Conservation (phyloP, 2,113 vertebrate genomes). For the Phalacrocorax brasilianus region DNA sequence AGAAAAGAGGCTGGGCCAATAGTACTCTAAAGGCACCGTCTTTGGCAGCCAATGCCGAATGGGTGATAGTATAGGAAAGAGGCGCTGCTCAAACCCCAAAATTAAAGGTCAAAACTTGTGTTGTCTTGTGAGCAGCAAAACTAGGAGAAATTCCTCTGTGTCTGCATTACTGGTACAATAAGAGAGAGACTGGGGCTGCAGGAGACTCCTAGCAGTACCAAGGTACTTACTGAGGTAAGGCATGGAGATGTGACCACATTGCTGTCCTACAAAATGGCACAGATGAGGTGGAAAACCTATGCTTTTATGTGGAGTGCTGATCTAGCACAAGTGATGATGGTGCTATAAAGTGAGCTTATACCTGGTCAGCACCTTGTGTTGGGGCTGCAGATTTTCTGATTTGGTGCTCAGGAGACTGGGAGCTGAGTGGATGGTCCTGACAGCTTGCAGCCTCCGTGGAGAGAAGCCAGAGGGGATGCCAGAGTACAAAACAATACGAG, state of each 20-base stretch:
- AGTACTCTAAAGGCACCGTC: neutral
- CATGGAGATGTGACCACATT: rapidly evolving
- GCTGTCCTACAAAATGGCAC: rapidly evolving
- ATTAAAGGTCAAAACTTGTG: constrained; percentile 20
- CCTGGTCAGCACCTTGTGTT: neutral
- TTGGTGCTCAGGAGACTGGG: neutral
- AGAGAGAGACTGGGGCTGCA: neutral
- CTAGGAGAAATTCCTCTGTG: neutral
- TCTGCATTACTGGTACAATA: neutral
- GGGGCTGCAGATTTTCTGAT: neutral
- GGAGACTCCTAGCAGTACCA: neutral
- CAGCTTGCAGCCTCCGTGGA: neutral
- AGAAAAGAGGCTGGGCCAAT: neutral
- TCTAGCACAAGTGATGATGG: neutral
- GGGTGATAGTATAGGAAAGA: neutral
- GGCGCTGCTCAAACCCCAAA: neutral
- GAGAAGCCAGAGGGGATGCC: neutral
- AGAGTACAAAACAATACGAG: neutral
- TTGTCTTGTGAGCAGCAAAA: constrained; percentile 33
- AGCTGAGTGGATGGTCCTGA: neutral
- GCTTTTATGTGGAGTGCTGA: rapidly evolving
- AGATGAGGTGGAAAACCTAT: neutral
- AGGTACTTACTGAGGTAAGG: neutral
- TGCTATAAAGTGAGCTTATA: neutral
- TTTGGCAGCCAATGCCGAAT: neutral